Evolutionary conservation across 2,888 invertebrate genomes (phyloP).

Genomic region (Kryphioiulus occultus): DNA sequence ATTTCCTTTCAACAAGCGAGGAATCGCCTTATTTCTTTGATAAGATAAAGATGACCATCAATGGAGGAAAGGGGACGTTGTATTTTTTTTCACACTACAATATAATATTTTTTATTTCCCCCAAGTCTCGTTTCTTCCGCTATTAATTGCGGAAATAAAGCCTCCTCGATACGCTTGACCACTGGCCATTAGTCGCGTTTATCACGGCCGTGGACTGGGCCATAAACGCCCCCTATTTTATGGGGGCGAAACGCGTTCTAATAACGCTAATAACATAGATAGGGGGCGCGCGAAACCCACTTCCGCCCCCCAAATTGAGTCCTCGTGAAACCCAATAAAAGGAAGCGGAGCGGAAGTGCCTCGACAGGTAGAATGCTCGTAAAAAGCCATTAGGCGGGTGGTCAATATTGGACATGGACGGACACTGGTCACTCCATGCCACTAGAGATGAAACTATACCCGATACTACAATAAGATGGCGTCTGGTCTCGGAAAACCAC

Average conservation of each 20-base stretch:
- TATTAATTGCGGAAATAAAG: not conserved
- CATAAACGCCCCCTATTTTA: not conserved
- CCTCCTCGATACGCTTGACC: not conserved
- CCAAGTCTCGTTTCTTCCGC: not conserved
- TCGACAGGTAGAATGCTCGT: not conserved
- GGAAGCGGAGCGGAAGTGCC: not conserved
- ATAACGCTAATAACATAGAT: not conserved
- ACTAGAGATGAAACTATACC: no score
- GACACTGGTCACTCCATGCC: not conserved
- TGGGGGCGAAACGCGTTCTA: not conserved
- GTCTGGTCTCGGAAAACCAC: no score
- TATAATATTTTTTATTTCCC: not conserved
- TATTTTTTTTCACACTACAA: no score
- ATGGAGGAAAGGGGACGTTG: no score
- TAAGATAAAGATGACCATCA: no score
- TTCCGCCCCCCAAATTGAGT: not conserved
- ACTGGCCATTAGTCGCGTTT: not conserved
- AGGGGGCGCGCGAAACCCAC: not conserved
- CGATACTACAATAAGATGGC: no score
- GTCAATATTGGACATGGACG: not conserved
- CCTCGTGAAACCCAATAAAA: not conserved
- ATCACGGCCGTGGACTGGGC: not conserved
- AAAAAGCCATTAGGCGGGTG: not conserved
- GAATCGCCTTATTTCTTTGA: no score
- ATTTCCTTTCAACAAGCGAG: no score